Evolutionary conservation across 2,888 invertebrate species (phyloP).

Genomic region (Leucophora obtusa): DNA sequence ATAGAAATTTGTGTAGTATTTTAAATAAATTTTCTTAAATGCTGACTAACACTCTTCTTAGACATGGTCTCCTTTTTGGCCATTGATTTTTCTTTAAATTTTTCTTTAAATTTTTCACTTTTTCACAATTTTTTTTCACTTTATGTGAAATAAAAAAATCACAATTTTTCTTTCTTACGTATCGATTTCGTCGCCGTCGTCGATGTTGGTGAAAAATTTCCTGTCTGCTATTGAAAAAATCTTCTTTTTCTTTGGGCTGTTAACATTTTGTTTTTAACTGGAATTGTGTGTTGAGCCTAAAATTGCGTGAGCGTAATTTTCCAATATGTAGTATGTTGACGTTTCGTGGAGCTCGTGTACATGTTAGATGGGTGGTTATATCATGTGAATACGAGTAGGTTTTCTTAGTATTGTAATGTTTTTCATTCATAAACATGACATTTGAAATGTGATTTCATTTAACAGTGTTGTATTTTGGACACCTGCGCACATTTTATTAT

Average conservation of each 20-base stretch:
- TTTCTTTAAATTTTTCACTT: conserved; percentile 29
- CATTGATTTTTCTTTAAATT: conserved; percentile 56
- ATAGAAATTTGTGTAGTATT: neutral
- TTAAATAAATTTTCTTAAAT: conserved; percentile 40
- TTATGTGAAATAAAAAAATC: conserved; percentile 58
- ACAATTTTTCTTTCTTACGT: conserved; percentile 71
- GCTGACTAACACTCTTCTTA: conserved; percentile 77
- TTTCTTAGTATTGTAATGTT: conserved; percentile 46
- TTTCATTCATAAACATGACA: conserved; percentile 62
- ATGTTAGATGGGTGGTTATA: conserved; percentile 36
- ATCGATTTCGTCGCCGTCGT: conserved; percentile 71
- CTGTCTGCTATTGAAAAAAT: conserved; percentile 63
- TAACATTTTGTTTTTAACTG: conserved; percentile 56
- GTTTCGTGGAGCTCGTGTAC: neutral
- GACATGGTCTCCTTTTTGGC: conserved; percentile 70
- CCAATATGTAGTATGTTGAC: conserved; percentile 34
- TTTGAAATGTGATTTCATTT: conserved; percentile 29
- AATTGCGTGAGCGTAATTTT: conserved; percentile 64
- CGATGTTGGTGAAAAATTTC: conserved; percentile 57
- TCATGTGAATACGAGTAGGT: conserved; percentile 32
- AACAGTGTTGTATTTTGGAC: conserved; percentile 38
- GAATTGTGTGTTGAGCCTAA: conserved; percentile 54
- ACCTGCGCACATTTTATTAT: conserved; percentile 37
- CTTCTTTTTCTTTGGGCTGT: conserved; percentile 47
- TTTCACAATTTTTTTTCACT: conserved; percentile 54